phyloP scores from a whole-genome alignment of 2,888 invertebrate genomes.

The Phortica magna region DNA sequence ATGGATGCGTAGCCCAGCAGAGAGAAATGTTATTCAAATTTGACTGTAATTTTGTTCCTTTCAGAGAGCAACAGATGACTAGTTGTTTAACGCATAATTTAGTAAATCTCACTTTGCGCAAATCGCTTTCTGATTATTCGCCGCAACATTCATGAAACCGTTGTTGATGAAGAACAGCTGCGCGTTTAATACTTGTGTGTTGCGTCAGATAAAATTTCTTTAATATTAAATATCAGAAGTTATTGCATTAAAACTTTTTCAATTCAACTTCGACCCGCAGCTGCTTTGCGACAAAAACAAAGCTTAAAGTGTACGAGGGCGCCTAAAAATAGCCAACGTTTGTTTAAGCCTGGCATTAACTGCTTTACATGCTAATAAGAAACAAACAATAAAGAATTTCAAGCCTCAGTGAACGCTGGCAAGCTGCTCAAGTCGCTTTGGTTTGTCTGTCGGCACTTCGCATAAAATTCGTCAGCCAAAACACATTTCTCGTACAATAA shows the following conservation, averaged over 20 bases:
- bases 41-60: no score
- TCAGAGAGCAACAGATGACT: neutral
- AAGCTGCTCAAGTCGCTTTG: neutral
- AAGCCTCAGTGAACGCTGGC: neutral
- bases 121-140: constrained; percentile 22
- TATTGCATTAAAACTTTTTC: neutral
- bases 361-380: neutral
- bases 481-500: constrained; percentile 30
- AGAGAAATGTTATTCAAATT: no score
- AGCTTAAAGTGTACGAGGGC: no score
- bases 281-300: no score
- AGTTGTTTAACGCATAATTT: neutral
- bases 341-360: neutral
- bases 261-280: no score
- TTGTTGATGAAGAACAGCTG: neutral
- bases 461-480: neutral
- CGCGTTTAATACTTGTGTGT: neutral
- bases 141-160: neutral
- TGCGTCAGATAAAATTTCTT: neutral
- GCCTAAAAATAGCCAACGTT: neutral
- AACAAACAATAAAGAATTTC: no score
- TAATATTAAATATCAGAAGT: neutral
- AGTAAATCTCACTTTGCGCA: neutral
- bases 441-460: neutral
- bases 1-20: no score